A percentile compares a stretch with the other conserved stretches of the same genome.
Evolutionary conservation across 2,113 vertebrate species (phyloP).

Genomic region (Rhynchopsitta pachyrhyncha): DNA sequence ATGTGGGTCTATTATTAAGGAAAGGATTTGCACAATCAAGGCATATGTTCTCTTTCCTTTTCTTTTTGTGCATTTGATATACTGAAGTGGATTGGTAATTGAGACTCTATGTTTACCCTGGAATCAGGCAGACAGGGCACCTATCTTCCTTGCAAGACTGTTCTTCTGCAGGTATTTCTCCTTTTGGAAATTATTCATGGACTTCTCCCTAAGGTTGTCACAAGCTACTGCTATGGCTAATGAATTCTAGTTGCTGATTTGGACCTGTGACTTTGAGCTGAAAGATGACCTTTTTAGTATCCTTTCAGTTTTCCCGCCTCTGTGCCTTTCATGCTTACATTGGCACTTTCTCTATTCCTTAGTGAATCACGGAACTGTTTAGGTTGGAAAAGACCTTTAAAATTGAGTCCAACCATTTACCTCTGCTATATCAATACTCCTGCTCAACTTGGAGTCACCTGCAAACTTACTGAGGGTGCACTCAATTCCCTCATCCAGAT

Average conservation of each 20-base stretch:
- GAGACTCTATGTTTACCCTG: background rate
- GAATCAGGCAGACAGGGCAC: background rate
- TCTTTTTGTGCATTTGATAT: background rate
- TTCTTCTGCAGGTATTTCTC: background rate
- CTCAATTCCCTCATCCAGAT: background rate
- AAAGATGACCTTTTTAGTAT: background rate
- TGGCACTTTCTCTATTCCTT: background rate
- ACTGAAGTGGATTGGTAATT: background rate
- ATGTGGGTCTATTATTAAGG: background rate
- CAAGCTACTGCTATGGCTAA: background rate
- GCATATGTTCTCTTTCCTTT: background rate
- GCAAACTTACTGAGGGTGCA: background rate
- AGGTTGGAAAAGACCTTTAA: background rate
- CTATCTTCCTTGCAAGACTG: background rate
- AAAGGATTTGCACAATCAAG: background rate
- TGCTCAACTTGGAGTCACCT: background rate
- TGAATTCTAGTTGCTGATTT: background rate
- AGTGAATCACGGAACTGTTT: background rate
- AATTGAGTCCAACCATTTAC: background rate
- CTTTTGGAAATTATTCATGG: background rate
- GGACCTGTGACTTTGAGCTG: background rate
- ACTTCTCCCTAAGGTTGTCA: background rate
- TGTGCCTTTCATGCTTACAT: background rate
- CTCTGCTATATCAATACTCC: background rate
- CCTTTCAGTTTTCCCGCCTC: background rate